Conservation (phyloP, 2,888 invertebrate genomes). For the Phyllotreta cruciferae region DNA sequence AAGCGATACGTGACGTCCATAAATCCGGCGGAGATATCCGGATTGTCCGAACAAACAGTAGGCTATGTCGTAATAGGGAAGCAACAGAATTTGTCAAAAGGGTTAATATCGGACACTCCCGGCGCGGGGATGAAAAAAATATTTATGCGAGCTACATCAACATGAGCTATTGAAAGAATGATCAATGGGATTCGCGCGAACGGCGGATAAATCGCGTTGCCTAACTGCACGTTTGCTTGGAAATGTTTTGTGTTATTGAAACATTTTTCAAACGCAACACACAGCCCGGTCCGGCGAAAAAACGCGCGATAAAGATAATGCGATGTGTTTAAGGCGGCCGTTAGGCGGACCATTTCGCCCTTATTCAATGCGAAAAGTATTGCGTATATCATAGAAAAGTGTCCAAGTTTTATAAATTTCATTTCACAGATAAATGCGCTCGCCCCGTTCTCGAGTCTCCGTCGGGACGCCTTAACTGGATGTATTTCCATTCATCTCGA, state of each 20-base stretch:
- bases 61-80: too few relatives aligned
- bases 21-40: slow-evolving; percentile 3
- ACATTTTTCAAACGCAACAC: too few relatives aligned
- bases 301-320: slow-evolving; percentile 21
- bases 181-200: too few relatives aligned
- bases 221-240: too few relatives aligned
- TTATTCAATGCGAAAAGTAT: slow-evolving; percentile 17
- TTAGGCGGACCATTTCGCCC: slow-evolving; percentile 20
- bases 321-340: slow-evolving; percentile 7
- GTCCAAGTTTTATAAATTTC: slow-evolving; percentile 30
- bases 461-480: slow-evolving; percentile 19
- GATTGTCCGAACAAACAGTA: background rate
- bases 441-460: slow-evolving; percentile 4
- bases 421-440: slow-evolving; percentile 28
- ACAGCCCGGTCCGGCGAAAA: background rate
- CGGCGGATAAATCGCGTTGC: too few relatives aligned
- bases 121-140: too few relatives aligned
- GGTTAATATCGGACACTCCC: too few relatives aligned
- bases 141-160: too few relatives aligned
- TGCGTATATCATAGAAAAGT: slow-evolving; percentile 25
- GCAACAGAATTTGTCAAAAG: too few relatives aligned
- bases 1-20: slow-evolving; percentile 16
- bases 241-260: too few relatives aligned
- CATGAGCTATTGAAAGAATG: too few relatives aligned
- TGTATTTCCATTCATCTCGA: slow-evolving; percentile 25